Percentiles rank a stretch among this genome's conserved stretches.
These are phyloP conservation scores for Drosophila funebris DNA, from an alignment of 1,140 invertebrate species.

Conservation along the genomic window DNA sequence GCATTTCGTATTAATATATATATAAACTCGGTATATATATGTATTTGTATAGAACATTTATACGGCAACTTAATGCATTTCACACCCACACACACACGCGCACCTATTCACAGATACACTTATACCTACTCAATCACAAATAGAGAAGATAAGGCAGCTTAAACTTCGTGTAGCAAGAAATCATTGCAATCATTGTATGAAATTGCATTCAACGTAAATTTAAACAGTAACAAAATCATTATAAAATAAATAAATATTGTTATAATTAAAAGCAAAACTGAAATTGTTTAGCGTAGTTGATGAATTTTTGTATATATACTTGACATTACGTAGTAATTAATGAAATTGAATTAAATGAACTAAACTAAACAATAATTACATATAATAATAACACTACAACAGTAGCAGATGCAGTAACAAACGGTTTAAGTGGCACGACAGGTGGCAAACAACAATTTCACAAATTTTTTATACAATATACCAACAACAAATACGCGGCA, in stretches of 20 bases:
- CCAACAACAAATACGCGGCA: conserved; percentile 52
- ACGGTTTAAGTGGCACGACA: conserved; percentile 39
- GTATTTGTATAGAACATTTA: conserved; percentile 72
- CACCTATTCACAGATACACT: conserved; percentile 47
- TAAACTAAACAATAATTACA: conserved; percentile 34
- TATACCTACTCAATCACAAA: conserved; percentile 38
- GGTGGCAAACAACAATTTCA: conserved; percentile 40
- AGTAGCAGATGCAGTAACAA: conserved; percentile 20
- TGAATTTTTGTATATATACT: conserved; percentile 79
- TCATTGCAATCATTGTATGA: conserved; percentile 76
- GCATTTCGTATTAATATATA: conserved; percentile 70
- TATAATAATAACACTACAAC: conserved; percentile 24
- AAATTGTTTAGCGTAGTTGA: conserved; percentile 81
- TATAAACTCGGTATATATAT: conserved; percentile 41
- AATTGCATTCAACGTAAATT: conserved; percentile 72
- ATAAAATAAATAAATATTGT: conserved; percentile 73
- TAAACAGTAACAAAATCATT: conserved; percentile 57
- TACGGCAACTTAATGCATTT: conserved; percentile 58
- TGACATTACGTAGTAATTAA: conserved; percentile 76
- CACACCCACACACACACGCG: conserved; percentile 36
- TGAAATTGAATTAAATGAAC: conserved; percentile 64
- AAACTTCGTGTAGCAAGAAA: conserved; percentile 38
- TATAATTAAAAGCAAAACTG: conserved; percentile 67
- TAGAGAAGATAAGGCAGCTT: conserved; percentile 45
- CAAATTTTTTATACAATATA: conserved; percentile 58